These are phyloP conservation scores for Abramis brama DNA, from an alignment of 2,113 vertebrate species.

Conservation along the genomic window DNA sequence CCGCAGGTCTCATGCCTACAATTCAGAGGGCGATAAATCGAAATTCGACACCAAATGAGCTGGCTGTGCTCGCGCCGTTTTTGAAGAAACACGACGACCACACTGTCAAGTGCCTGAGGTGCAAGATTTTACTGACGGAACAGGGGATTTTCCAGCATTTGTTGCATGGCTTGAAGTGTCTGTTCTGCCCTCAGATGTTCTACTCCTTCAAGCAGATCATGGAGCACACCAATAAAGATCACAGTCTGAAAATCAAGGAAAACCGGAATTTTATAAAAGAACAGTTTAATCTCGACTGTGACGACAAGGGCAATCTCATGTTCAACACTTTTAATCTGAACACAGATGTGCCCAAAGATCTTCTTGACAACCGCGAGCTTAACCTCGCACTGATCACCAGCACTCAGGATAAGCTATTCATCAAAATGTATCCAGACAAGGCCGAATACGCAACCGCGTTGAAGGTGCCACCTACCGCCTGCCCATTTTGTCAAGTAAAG, in stretches of 20 bases:
- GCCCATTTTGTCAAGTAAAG: conserved; percentile 81
- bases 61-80: conserved; percentile 80
- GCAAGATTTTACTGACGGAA: conserved; percentile 78
- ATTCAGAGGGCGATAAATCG: conserved; percentile 25
- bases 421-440: conserved; percentile 80
- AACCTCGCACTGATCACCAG: conserved; percentile 81
- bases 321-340: conserved; percentile 83
- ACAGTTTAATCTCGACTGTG: conserved; percentile 74
- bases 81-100: conserved; percentile 80
- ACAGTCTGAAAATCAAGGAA: conserved; percentile 74
- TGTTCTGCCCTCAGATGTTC: conserved; percentile 84
- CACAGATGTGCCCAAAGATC: conserved; percentile 77
- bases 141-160: conserved; percentile 83
- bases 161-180: conserved; percentile 83
- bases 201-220: conserved; percentile 79
- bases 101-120: conserved; percentile 77
- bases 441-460: conserved; percentile 40
- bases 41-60: conserved; percentile 60
- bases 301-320: conserved; percentile 77
- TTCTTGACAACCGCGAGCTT: conserved; percentile 81
- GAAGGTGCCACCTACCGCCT: conserved; percentile 68
- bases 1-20: conserved; percentile 33
- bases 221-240: conserved; percentile 78
- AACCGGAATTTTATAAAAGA: conserved; percentile 78
- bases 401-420: conserved; percentile 76